Conservation (phyloP, 1,140 invertebrate species). For the Halesus radiatus region DNA sequence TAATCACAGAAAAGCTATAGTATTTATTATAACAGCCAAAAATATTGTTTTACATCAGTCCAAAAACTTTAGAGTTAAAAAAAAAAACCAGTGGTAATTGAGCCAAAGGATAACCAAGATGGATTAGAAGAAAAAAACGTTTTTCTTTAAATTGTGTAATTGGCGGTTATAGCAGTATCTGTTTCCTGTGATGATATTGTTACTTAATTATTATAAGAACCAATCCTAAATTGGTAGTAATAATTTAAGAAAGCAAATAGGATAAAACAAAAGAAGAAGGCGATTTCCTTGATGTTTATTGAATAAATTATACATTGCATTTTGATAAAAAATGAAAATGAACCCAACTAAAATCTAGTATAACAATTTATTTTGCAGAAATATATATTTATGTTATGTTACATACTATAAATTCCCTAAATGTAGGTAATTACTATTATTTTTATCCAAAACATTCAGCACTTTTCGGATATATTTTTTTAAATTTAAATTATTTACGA, state of each 20-base stretch:
- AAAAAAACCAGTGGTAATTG: too few species aligned
- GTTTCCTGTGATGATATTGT: too few species aligned
- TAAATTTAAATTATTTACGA: slow-evolving; percentile 30
- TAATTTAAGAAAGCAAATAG: neutral
- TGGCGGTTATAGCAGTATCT: too few species aligned
- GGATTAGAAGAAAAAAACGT: too few species aligned
- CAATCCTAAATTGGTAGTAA: neutral
- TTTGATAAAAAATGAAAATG: slow-evolving; percentile 39
- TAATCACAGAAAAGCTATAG: too few species aligned
- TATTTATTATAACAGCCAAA: too few species aligned
- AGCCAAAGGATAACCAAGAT: too few species aligned
- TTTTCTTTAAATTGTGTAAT: too few species aligned
- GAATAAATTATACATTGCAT: slow-evolving; percentile 45
- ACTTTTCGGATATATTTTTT: slow-evolving; percentile 36
- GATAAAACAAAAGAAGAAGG: slow-evolving; percentile 14
- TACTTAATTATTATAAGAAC: too few species aligned
- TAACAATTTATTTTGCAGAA: slow-evolving; percentile 39
- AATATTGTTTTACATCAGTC: too few species aligned
- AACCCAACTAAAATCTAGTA: slow-evolving; percentile 41
- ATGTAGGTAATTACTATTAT: slow-evolving; percentile 27
- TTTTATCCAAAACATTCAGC: slow-evolving; percentile 11
- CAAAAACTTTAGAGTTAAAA: too few species aligned
- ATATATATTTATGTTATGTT: slow-evolving; percentile 42
- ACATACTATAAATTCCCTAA: slow-evolving; percentile 31
- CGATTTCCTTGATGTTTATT: slow-evolving; percentile 35